Evolutionary conservation across 1,140 invertebrate species (phyloP).

Genomic region (Panagrolaimus sp.): DNA sequence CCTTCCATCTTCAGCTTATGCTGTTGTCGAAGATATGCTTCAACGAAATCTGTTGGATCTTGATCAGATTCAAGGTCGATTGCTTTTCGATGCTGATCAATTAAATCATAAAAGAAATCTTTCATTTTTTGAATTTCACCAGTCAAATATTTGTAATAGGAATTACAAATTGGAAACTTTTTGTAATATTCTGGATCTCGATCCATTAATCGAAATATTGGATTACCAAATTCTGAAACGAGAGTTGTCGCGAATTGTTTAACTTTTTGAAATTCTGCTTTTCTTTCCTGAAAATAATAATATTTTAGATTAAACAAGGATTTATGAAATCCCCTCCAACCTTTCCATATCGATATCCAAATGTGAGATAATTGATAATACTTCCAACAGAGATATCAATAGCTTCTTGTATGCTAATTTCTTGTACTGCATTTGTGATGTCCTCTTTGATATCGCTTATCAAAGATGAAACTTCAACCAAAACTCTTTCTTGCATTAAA

Average conservation of each 20-base stretch:
- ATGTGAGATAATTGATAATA: slow-evolving; percentile 7
- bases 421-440: not conserved
- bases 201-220: not conserved
- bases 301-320: no score
- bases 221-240: slow-evolving; percentile 2
- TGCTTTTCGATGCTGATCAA: slow-evolving; percentile 17
- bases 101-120: slow-evolving; percentile 22
- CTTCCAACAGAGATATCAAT: slow-evolving; percentile 1
- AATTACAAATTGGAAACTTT: slow-evolving; percentile 22
- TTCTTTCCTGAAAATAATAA: no score
- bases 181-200: slow-evolving; percentile 19
- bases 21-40: slow-evolving; percentile 24
- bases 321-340: not conserved
- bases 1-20: slow-evolving; percentile 12
- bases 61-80: not conserved
- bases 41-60: slow-evolving; percentile 28
- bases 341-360: not conserved
- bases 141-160: slow-evolving; percentile 17
- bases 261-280: not conserved
- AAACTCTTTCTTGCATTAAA: slow-evolving; percentile 28
- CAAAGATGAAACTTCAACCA: not conserved
- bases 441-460: not conserved
- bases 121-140: slow-evolving; percentile 18
- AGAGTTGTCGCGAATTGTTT: not conserved
- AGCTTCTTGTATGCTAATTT: not conserved